Conservation (phyloP, 2,113 vertebrate species). For the Rhea pennata region DNA sequence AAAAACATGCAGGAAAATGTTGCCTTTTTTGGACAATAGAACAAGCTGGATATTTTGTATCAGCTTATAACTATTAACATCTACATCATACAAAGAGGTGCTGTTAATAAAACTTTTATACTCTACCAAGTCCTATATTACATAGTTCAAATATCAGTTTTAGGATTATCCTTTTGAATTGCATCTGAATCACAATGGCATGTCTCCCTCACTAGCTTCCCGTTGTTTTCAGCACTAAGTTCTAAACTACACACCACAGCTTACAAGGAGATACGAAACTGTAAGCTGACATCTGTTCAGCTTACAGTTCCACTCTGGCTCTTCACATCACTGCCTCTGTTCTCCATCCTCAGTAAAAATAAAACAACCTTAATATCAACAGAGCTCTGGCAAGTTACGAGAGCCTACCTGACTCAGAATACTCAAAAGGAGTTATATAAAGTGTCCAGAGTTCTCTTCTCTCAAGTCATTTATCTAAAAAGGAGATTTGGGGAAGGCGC, state of each 20-base stretch:
- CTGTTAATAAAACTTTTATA: neutral
- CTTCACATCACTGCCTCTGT: neutral
- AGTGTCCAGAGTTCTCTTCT: neutral
- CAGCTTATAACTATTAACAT: neutral
- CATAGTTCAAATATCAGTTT: neutral
- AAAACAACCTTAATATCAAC: neutral
- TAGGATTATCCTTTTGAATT: neutral
- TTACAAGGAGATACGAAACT: neutral
- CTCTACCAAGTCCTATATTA: neutral
- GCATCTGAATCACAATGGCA: neutral
- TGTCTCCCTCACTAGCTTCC: neutral
- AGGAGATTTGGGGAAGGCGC: neutral
- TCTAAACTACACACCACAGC: neutral
- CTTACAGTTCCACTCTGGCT: neutral
- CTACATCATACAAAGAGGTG: neutral
- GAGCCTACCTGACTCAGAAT: neutral
- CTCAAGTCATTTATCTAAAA: neutral
- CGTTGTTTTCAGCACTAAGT: neutral
- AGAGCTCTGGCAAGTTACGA: neutral
- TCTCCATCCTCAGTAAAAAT: neutral
- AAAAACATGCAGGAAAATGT: neutral
- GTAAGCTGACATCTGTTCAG: neutral
- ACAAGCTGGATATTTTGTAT: neutral
- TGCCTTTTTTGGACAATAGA: neutral
- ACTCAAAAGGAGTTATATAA: fast-evolving